These are phyloP conservation scores for Geococcyx californianus DNA, from an alignment of 2,113 vertebrate species.

Conservation along the genomic window DNA sequence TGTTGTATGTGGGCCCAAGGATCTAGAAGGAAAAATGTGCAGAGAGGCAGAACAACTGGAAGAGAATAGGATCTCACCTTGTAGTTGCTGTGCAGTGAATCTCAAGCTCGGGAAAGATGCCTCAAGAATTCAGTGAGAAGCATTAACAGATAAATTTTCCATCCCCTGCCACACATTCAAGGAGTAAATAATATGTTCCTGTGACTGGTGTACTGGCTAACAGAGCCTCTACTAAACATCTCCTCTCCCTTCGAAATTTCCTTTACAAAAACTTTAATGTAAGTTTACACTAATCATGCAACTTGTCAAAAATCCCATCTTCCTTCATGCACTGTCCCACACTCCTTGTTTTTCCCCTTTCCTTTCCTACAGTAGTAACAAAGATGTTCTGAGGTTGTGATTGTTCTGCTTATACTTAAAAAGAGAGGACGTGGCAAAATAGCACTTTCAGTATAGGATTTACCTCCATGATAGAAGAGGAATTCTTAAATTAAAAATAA, in stretches of 20 bases:
- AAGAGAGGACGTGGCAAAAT: neutral
- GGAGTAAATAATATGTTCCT: neutral
- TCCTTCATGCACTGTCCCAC: neutral
- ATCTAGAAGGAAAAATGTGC: neutral
- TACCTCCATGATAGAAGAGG: neutral
- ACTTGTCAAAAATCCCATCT: neutral
- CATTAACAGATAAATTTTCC: neutral
- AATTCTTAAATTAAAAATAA: neutral
- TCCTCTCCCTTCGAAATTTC: neutral
- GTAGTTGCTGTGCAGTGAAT: neutral
- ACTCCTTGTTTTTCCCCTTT: neutral
- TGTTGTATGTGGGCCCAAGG: neutral
- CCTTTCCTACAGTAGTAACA: neutral
- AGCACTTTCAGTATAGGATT: neutral
- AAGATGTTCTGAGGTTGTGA: neutral
- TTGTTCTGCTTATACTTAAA: neutral
- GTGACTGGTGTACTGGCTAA: neutral
- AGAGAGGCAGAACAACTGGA: neutral
- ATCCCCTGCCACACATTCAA: neutral
- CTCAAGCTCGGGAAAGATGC: neutral
- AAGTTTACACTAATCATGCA: neutral
- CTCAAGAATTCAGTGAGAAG: neutral
- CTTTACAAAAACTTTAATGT: neutral
- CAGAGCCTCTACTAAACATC: neutral
- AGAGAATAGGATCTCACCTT: neutral